Percentiles rank a stretch among this genome's conserved stretches.
Evolutionary conservation across 2,888 invertebrate species (phyloP).

Genomic region (Ophion costatus): DNA sequence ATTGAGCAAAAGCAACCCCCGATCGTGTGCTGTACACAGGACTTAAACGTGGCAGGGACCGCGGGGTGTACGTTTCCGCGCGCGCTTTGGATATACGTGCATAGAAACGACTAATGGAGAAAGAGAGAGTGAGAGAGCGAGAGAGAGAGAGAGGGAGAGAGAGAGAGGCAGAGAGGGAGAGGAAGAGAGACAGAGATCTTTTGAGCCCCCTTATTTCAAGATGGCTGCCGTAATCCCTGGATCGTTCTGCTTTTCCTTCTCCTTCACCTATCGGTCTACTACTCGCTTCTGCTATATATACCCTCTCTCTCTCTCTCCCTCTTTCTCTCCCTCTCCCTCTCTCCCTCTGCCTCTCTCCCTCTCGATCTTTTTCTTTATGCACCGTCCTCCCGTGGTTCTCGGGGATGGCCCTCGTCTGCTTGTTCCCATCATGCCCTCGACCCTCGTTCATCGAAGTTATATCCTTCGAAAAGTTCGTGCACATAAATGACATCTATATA

Average conservation of each 20-base stretch:
- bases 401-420: constrained; percentile 54
- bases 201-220: constrained; percentile 32
- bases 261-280: constrained; percentile 33
- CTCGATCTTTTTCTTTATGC: not conserved
- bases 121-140: not conserved
- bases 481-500: constrained; percentile 4
- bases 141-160: not conserved
- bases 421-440: constrained; percentile 57
- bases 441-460: constrained; percentile 47
- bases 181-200: constrained; percentile 30
- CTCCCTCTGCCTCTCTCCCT: too few species aligned
- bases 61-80: not conserved
- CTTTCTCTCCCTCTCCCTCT: too few species aligned
- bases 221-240: constrained; percentile 49
- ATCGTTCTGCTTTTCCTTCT: constrained; percentile 29
- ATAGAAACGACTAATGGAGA: not conserved
- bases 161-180: not conserved
- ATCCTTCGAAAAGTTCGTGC: constrained; percentile 40
- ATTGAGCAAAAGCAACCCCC: constrained; percentile 47
- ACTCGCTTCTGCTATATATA: constrained; percentile 28
- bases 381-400: constrained; percentile 36
- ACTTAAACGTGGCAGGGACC: constrained; percentile 18
- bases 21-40: not conserved
- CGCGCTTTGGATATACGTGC: not conserved
- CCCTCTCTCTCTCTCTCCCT: too few species aligned